A percentile compares a stretch with the other conserved stretches of the same genome.
Evolutionary conservation across 2,888 invertebrate species (phyloP).

Genomic region (Carterocephalus palaemon): DNA sequence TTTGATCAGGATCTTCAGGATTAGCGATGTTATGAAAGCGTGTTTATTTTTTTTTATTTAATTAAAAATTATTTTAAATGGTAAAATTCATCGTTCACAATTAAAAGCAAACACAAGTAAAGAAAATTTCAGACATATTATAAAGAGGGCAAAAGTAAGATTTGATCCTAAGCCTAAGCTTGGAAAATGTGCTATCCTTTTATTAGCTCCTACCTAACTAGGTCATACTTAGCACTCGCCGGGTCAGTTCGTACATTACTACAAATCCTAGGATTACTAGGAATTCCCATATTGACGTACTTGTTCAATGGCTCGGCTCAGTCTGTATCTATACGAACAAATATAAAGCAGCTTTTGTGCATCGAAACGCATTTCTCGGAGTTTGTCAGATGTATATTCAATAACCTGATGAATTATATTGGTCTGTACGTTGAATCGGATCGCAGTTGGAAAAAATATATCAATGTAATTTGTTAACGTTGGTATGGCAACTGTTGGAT

Average conservation of each 20-base stretch:
- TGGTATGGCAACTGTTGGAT: too few relatives aligned
- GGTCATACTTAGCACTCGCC: conserved; percentile 11
- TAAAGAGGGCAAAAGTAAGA: neutral
- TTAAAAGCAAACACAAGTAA: too few relatives aligned
- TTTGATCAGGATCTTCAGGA: too few relatives aligned
- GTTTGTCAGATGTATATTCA: neutral
- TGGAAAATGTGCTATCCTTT: conserved; percentile 3
- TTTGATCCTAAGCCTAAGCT: neutral
- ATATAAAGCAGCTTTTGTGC: conserved; percentile 14
- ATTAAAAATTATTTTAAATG: too few relatives aligned
- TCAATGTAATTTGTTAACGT: too few relatives aligned
- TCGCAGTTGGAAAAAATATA: too few relatives aligned
- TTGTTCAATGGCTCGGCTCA: conserved; percentile 13
- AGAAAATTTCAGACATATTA: too few relatives aligned
- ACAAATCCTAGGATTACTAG: conserved; percentile 22
- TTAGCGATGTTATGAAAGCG: too few relatives aligned
- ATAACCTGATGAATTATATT: conserved; percentile 1
- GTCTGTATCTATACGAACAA: conserved; percentile 11
- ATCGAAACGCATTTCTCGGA: neutral
- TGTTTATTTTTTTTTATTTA: too few relatives aligned
- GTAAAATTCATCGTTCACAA: too few relatives aligned
- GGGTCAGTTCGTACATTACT: conserved; percentile 17
- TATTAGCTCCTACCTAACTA: conserved; percentile 3
- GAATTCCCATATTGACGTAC: conserved; percentile 24
- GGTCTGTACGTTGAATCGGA: neutral